These are phyloP conservation scores for Pilophorus perplexus DNA, from an alignment of 2,888 invertebrate genomes.

Conservation along the genomic window DNA sequence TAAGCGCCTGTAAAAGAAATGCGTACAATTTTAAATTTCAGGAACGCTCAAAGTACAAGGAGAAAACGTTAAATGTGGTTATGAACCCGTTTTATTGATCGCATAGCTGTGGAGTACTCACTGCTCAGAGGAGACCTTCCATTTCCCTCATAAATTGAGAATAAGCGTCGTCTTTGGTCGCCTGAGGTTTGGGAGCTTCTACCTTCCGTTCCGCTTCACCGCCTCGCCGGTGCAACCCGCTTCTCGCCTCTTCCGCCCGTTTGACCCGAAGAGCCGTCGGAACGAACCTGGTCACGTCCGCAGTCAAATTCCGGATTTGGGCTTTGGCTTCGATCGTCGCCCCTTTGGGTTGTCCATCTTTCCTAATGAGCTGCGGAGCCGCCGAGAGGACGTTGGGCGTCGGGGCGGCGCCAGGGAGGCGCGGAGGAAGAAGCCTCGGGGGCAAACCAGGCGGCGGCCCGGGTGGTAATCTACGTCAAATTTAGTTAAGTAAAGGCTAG, in stretches of 20 bases:
- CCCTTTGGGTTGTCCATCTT: conserved; percentile 61
- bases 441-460: conserved; percentile 63
- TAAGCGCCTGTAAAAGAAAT: too few relatives aligned
- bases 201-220: conserved; percentile 34
- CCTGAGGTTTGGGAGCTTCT: conserved; percentile 54
- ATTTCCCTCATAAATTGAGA: conserved; percentile 99
- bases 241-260: conserved; percentile 62
- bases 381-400: conserved; percentile 73
- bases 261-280: conserved; percentile 91
- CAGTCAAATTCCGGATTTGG: conserved; percentile 85
- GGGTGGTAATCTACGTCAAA: conserved; percentile 54
- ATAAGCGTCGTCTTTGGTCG: conserved; percentile 95
- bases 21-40: too few relatives aligned
- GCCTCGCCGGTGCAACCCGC: neutral
- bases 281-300: conserved; percentile 92
- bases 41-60: too few relatives aligned
- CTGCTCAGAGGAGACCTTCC: conserved; percentile 84
- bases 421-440: conserved; percentile 49
- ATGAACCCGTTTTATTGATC: too few relatives aligned
- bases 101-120: too few relatives aligned
- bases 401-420: conserved; percentile 43
- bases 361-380: conserved; percentile 76
- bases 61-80: too few relatives aligned
- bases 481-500: neutral
- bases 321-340: conserved; percentile 95